These are phyloP conservation scores for Elmis aenea DNA, from an alignment of 2,888 invertebrate species.

Conservation along the genomic window DNA sequence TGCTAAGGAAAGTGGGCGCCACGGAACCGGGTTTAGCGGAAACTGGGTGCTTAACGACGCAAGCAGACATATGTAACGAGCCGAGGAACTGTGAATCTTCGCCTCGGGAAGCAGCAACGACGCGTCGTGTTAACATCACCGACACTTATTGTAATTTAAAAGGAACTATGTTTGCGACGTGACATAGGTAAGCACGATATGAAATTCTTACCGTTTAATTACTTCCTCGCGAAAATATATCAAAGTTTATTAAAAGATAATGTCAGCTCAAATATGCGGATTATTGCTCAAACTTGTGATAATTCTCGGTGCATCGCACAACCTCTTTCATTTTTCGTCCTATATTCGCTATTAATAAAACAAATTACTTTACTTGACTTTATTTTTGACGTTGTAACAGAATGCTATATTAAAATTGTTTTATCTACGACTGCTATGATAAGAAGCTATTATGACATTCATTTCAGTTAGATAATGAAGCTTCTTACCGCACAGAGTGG, in stretches of 20 bases:
- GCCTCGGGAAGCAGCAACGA: conserved; percentile 9
- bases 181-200: conserved; percentile 25
- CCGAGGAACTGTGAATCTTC: conserved; percentile 16
- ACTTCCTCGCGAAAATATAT: conserved; percentile 25
- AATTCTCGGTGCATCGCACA: too few species aligned
- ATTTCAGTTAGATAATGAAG: too few species aligned
- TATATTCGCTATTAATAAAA: too few species aligned
- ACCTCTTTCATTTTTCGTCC: too few species aligned
- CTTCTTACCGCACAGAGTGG: too few species aligned
- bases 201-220: conserved; percentile 29
- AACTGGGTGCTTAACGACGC: conserved; percentile 14
- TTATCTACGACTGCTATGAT: too few species aligned
- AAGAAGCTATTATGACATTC: too few species aligned
- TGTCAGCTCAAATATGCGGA: conserved; percentile 9
- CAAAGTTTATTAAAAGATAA: conserved; percentile 22
- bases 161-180: conserved; percentile 16
- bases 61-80: conserved; percentile 17
- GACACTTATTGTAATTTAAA: conserved; percentile 27
- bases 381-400: too few species aligned
- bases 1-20: background rate
- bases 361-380: too few species aligned
- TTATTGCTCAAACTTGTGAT: conserved; percentile 5
- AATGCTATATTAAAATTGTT: too few species aligned
- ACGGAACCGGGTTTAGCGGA: conserved; percentile 11
- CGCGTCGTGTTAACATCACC: conserved; percentile 22